Conservation (phyloP, 2,113 vertebrate species). For the Gavia stellata region DNA sequence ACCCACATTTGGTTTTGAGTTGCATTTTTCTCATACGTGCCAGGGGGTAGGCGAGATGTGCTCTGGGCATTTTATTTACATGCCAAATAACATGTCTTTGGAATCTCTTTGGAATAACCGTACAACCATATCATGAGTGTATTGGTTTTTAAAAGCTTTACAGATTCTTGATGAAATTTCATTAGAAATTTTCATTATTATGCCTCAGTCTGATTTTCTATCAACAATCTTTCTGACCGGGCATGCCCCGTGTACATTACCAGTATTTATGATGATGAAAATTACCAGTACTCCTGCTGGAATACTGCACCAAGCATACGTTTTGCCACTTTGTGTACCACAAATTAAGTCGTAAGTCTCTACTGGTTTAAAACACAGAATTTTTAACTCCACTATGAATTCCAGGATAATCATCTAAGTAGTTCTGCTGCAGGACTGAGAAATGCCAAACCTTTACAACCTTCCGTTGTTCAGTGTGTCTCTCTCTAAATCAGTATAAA, state of each 20-base stretch:
- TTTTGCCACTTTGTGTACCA: background rate
- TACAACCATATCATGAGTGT: background rate
- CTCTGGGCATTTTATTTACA: background rate
- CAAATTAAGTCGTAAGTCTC: background rate
- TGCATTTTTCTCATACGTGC: background rate
- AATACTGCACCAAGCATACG: background rate
- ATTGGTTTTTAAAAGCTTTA: background rate
- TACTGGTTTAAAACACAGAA: background rate
- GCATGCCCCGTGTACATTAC: accelerated
- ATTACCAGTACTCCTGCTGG: background rate
- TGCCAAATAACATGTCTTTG: background rate
- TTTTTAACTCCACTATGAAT: background rate
- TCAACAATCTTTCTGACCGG: background rate
- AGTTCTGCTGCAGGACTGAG: background rate
- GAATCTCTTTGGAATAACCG: background rate
- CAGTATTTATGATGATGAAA: background rate
- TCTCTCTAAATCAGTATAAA: background rate
- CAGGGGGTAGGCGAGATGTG: background rate
- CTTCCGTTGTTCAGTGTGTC: background rate
- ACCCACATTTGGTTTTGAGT: background rate
- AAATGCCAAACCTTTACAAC: slow-evolving; percentile 24
- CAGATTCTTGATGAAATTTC: background rate
- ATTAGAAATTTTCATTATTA: background rate
- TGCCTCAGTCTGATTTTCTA: background rate
- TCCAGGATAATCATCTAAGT: background rate